Conservation (phyloP, 2,113 vertebrate species). For the Pterophyllum scalare region DNA sequence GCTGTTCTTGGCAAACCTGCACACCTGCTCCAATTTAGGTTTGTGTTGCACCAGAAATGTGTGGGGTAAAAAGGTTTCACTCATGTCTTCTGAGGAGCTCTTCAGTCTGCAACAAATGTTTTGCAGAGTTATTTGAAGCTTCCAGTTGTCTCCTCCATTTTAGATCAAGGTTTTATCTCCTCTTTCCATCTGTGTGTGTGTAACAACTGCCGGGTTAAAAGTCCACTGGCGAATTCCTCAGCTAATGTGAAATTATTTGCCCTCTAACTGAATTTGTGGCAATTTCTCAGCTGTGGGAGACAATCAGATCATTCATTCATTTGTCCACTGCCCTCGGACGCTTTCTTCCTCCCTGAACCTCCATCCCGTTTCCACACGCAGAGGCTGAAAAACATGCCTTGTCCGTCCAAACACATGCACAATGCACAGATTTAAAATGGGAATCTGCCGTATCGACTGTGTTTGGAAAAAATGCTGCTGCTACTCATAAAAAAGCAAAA, state of each 20-base stretch:
- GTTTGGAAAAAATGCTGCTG: neutral
- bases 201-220: constrained; percentile 43
- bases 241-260: constrained; percentile 58
- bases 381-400: constrained; percentile 46
- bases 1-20: neutral
- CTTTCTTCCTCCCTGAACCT: neutral
- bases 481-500: neutral
- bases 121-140: neutral
- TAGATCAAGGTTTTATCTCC: neutral
- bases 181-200: neutral
- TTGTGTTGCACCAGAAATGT: neutral
- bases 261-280: constrained; percentile 69
- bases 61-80: neutral
- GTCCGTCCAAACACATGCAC: constrained; percentile 16
- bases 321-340: neutral
- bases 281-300: constrained; percentile 43
- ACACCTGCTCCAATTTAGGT: neutral
- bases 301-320: constrained; percentile 60
- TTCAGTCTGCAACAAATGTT: neutral
- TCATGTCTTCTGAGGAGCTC: neutral
- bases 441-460: neutral
- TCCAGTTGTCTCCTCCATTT: neutral
- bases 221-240: constrained; percentile 59
- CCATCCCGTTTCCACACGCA: neutral
- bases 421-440: constrained; percentile 31